A percentile compares a stretch with the other conserved stretches of the same genome.
Conservation (phyloP, 1,140 invertebrate species). For the Piezodorus guildinii region DNA sequence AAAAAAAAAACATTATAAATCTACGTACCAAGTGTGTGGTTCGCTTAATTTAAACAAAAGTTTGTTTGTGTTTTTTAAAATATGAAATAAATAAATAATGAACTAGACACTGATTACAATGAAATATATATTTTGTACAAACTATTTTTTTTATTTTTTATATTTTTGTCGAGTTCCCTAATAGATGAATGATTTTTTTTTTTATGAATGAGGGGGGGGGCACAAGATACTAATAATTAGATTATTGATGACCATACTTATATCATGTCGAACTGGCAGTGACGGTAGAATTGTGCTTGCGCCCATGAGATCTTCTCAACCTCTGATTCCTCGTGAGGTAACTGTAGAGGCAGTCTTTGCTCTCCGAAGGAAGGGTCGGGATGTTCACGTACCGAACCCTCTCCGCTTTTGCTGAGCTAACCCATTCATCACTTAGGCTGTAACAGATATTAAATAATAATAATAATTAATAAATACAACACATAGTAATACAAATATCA, state of each 20-base stretch:
- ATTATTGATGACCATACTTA: not conserved
- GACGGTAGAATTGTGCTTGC: not conserved
- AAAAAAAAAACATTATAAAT: not conserved
- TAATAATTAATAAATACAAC: no score
- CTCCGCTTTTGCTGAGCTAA: conserved; percentile 8
- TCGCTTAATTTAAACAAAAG: not conserved
- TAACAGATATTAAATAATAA: not conserved
- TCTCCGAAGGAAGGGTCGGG: not conserved
- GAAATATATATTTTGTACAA: no score
- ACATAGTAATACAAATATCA: no score
- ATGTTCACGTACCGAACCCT: conserved; percentile 12
- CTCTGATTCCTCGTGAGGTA: conserved; percentile 6
- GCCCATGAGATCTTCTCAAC: not conserved
- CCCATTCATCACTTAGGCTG: conserved; percentile 20
- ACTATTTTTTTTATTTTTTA: no score
- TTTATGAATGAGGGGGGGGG: not conserved
- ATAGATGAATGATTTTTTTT: not conserved
- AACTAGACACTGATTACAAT: no score
- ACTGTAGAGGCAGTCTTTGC: conserved; percentile 20
- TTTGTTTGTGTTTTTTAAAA: no score
- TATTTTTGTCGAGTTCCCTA: not conserved
- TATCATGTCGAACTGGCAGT: conserved; percentile 19
- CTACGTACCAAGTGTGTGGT: not conserved
- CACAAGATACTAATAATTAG: not conserved
- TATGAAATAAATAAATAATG: no score